These are phyloP conservation scores for Podocnemis expansa DNA, from an alignment of 2,113 vertebrate genomes.

Conservation along the genomic window DNA sequence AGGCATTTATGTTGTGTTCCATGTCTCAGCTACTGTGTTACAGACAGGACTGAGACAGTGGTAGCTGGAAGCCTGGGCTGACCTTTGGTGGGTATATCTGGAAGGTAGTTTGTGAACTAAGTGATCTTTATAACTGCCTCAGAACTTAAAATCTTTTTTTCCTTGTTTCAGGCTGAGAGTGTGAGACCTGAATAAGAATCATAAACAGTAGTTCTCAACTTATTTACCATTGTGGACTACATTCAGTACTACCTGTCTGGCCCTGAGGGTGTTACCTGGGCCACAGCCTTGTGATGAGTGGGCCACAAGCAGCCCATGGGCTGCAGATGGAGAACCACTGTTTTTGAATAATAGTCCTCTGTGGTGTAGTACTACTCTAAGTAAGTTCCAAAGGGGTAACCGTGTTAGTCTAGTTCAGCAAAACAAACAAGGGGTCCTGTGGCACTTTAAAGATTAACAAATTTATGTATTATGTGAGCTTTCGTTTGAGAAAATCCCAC, in stretches of 20 bases:
- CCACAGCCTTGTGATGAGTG: too few relatives aligned
- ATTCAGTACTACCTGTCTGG: too few relatives aligned
- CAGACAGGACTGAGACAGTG: not conserved
- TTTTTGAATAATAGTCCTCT: not conserved
- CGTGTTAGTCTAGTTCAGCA: too few relatives aligned
- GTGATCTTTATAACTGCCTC: not conserved
- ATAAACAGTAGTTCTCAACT: not conserved
- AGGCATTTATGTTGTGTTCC: not conserved
- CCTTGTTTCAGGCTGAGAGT: not conserved
- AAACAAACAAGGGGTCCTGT: too few relatives aligned
- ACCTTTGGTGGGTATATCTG: not conserved
- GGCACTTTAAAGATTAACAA: too few relatives aligned
- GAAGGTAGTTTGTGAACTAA: not conserved
- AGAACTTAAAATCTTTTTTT: not conserved
- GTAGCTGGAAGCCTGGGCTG: not conserved
- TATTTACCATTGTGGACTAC: too few relatives aligned
- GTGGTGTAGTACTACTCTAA: not conserved
- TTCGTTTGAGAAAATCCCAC: too few relatives aligned
- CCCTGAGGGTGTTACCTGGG: too few relatives aligned
- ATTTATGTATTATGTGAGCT: too few relatives aligned
- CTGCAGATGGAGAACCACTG: too few relatives aligned
- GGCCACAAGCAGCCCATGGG: too few relatives aligned
- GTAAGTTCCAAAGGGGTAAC: too few relatives aligned
- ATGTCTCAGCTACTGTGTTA: not conserved
- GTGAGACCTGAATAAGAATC: not conserved